A percentile compares a stretch with the other conserved stretches of the same genome.
Evolutionary conservation across 2,888 invertebrate genomes (phyloP).

Genomic region (Erannis defoliaria): DNA sequence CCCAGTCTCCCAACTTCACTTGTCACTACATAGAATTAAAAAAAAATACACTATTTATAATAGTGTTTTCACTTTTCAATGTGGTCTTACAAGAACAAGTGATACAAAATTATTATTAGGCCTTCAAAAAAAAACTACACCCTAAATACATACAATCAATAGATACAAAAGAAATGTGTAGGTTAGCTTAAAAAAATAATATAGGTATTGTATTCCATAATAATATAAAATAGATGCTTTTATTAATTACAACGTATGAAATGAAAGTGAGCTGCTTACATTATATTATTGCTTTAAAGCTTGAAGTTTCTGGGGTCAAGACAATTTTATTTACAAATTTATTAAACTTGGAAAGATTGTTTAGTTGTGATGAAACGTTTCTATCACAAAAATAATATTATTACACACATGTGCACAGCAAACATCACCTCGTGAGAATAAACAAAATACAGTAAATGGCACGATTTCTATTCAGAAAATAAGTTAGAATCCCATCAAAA

Average conservation of each 20-base stretch:
- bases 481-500: slow-evolving; percentile 66
- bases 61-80: slow-evolving; percentile 9
- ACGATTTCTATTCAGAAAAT: slow-evolving; percentile 72
- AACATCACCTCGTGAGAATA: slow-evolving; percentile 37
- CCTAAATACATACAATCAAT: slow-evolving; percentile 24
- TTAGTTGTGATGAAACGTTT: slow-evolving; percentile 25
- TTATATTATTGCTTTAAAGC: slow-evolving; percentile 27
- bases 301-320: slow-evolving; percentile 25
- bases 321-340: slow-evolving; percentile 30
- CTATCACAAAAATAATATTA: slow-evolving; percentile 23
- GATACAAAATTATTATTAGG: slow-evolving; percentile 27
- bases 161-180: slow-evolving; percentile 21
- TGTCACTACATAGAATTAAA: slow-evolving; percentile 8
- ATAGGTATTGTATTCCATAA: slow-evolving; percentile 15
- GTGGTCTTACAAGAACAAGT: slow-evolving; percentile 16
- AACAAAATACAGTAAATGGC: slow-evolving; percentile 69
- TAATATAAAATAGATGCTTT: slow-evolving; percentile 15
- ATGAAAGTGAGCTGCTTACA: slow-evolving; percentile 23
- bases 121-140: slow-evolving; percentile 26
- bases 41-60: slow-evolving; percentile 18
- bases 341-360: background rate
- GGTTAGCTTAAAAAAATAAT: slow-evolving; percentile 19
- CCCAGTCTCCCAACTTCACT: background rate
- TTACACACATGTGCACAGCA: slow-evolving; percentile 25
- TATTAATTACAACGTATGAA: slow-evolving; percentile 29